A percentile compares a stretch with the other conserved stretches of the same genome.
phyloP scores from a whole-genome alignment of 2,113 vertebrate genomes.

The Nansenia antarctica region DNA sequence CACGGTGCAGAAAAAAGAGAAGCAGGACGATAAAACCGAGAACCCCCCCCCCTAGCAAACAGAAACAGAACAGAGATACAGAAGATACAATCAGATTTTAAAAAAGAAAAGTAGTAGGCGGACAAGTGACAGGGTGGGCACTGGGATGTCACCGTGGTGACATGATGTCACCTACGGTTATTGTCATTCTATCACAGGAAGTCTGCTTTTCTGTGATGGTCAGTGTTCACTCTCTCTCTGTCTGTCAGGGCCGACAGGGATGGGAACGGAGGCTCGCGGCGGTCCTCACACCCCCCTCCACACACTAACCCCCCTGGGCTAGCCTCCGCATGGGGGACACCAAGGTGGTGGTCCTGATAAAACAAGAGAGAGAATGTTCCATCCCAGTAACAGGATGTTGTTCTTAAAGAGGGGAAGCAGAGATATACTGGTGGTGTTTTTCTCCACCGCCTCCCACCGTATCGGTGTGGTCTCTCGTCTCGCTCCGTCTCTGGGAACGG shows the following conservation, averaged over 20 bases:
- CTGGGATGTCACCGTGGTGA: too few species aligned
- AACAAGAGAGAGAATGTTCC: not conserved
- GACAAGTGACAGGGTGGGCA: not conserved
- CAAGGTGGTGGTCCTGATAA: slow-evolving; percentile 35
- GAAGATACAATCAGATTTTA: too few species aligned
- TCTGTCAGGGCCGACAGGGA: slow-evolving; percentile 15
- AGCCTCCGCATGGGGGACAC: not conserved
- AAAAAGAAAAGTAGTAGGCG: too few species aligned
- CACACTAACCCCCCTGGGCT: not conserved
- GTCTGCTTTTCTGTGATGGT: not conserved
- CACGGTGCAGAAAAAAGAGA: too few species aligned
- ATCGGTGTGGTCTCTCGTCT: not conserved
- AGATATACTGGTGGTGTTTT: too few species aligned
- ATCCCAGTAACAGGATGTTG: slow-evolving; percentile 32
- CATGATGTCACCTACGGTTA: not conserved
- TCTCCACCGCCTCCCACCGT: not conserved
- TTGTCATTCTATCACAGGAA: not conserved
- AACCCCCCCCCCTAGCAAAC: too few species aligned
- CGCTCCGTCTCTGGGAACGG: not conserved
- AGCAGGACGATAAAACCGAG: too few species aligned
- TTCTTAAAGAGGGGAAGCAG: not conserved
- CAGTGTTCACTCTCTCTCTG: not conserved
- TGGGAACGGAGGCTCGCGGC: slow-evolving; percentile 3
- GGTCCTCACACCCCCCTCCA: not conserved
- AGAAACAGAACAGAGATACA: too few species aligned